Conservation (phyloP, 2,113 vertebrate genomes). For the Cynocephalus volans region DNA sequence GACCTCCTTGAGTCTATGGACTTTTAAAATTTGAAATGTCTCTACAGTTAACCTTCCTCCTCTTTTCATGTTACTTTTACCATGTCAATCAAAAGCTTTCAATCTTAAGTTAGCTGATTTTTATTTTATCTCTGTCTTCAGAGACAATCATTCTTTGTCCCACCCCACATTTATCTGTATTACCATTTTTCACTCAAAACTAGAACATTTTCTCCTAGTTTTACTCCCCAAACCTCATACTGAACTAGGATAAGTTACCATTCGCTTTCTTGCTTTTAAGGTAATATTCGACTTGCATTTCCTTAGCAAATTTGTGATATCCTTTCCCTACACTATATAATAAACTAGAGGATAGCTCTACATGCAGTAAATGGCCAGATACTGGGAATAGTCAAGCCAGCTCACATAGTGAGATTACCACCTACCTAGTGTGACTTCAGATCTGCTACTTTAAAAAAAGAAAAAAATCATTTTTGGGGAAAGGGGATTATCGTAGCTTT, state of each 20-base stretch:
- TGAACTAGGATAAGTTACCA: background rate
- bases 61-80: background rate
- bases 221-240: background rate
- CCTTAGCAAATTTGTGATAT: background rate
- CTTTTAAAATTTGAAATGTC: conserved; percentile 20
- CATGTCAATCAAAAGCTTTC: background rate
- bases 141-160: background rate
- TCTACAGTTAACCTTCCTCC: background rate
- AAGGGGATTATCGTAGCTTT: background rate
- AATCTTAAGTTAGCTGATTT: background rate
- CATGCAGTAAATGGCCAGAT: background rate
- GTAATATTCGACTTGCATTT: background rate
- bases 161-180: background rate
- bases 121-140: background rate
- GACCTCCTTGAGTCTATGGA: background rate
- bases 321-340: background rate
- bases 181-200: conserved; percentile 22
- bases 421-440: background rate
- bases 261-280: conserved; percentile 34
- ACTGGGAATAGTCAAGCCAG: background rate
- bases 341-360: background rate
- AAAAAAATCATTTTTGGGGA: background rate
- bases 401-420: background rate
- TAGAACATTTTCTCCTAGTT: background rate
- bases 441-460: background rate